Conservation (phyloP, 2,888 invertebrate species). For the Drosophila bunnanda region DNA sequence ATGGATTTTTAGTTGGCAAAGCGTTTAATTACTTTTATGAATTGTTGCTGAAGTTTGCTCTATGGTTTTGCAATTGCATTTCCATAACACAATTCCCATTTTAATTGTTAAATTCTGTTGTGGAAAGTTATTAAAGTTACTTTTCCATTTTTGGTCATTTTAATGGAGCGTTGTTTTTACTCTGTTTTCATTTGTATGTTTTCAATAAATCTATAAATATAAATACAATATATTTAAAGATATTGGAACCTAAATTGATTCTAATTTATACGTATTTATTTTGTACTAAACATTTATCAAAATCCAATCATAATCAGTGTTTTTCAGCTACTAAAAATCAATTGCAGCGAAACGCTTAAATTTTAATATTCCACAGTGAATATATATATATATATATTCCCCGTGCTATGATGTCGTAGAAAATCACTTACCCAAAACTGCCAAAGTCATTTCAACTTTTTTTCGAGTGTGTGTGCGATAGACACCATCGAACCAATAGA, state of each 20-base stretch:
- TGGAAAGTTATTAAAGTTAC: too few relatives aligned
- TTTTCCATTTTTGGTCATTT: neutral
- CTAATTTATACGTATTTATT: neutral
- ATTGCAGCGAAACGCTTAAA: neutral
- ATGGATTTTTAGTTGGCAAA: slow-evolving; percentile 2
- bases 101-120: neutral
- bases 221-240: neutral
- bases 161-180: neutral
- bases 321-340: neutral
- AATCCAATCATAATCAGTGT: neutral
- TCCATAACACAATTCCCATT: neutral
- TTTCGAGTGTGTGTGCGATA: slow-evolving; percentile 1
- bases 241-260: too few relatives aligned
- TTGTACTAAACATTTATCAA: neutral
- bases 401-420: neutral
- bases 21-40: slow-evolving; percentile 21
- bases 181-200: neutral
- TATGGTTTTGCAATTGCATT: neutral
- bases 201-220: neutral
- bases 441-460: slow-evolving; percentile 1
- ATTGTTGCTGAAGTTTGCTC: neutral
- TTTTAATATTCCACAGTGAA: neutral
- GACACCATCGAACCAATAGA: slow-evolving; percentile 21
- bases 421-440: neutral
- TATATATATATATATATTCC: too few relatives aligned